A percentile compares a stretch with the other conserved stretches of the same genome.
phyloP scores from a whole-genome alignment of 2,888 invertebrate genomes.

The Teleiodes luculella region DNA sequence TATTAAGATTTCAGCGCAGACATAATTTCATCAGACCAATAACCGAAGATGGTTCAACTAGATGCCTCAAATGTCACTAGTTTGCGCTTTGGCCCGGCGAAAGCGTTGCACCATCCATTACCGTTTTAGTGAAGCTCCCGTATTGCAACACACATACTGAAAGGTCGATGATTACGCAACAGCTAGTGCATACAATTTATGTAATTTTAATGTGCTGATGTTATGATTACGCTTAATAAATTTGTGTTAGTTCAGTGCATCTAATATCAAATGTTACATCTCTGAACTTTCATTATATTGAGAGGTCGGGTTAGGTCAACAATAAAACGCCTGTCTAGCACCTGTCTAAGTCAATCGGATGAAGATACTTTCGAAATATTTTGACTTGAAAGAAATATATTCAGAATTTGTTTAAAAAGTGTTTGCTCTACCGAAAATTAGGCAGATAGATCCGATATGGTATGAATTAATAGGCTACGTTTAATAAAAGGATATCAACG shows the following conservation, averaged over 20 bases:
- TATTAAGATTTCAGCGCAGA: too few species aligned
- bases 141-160: slow-evolving; percentile 13
- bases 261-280: background rate
- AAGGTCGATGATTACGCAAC: slow-evolving; percentile 18
- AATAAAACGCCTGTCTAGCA: background rate
- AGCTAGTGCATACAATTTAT: slow-evolving; percentile 14
- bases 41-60: too few species aligned
- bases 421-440: too few species aligned
- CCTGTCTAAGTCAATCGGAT: background rate
- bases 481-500: too few species aligned
- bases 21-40: too few species aligned
- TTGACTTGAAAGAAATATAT: too few species aligned
- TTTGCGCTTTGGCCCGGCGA: background rate
- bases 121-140: slow-evolving; percentile 13
- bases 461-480: too few species aligned
- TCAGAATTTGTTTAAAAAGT: too few species aligned
- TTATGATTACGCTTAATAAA: background rate
- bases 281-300: background rate
- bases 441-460: too few species aligned
- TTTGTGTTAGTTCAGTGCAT: background rate
- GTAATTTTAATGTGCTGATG: slow-evolving; percentile 6
- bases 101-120: slow-evolving; percentile 9
- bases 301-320: background rate
- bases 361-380: background rate
- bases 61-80: slow-evolving; percentile 4